Conservation (phyloP, 2,113 vertebrate genomes). For the Pteronura brasiliensis region DNA sequence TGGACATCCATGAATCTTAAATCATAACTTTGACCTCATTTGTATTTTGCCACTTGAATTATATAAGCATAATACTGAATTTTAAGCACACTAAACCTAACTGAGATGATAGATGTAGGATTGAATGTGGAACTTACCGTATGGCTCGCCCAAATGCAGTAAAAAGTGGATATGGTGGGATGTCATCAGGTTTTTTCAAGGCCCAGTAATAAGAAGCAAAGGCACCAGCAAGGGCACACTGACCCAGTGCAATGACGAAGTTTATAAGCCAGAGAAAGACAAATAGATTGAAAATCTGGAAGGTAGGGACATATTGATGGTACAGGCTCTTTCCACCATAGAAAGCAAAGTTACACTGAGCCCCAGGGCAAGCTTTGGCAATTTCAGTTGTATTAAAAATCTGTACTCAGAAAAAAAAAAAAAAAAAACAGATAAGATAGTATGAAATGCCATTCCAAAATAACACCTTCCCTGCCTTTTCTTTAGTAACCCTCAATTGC, state of each 20-base stretch:
- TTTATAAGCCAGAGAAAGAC: slow-evolving; percentile 97
- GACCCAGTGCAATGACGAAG: slow-evolving; percentile 94
- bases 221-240: slow-evolving; percentile 95
- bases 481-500: background rate
- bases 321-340: slow-evolving; percentile 93
- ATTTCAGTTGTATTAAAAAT: slow-evolving; percentile 90
- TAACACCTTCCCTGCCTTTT: background rate
- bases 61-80: background rate
- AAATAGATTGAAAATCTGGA: slow-evolving; percentile 93
- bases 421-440: background rate
- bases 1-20: background rate
- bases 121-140: slow-evolving; percentile 81
- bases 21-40: background rate
- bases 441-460: background rate
- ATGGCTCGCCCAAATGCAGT: slow-evolving; percentile 93
- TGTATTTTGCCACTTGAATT: background rate
- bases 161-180: slow-evolving; percentile 91
- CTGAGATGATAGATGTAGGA: fast-evolving
- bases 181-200: slow-evolving; percentile 91
- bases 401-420: slow-evolving; percentile 82
- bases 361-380: slow-evolving; percentile 87
- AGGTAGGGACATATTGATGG: slow-evolving; percentile 89
- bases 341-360: slow-evolving; percentile 93
- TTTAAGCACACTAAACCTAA: background rate
- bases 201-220: slow-evolving; percentile 98